A percentile compares a stretch with the other conserved stretches of the same genome.
phyloP scores from a whole-genome alignment of 2,113 vertebrate genomes.

The Oriolus oriolus region DNA sequence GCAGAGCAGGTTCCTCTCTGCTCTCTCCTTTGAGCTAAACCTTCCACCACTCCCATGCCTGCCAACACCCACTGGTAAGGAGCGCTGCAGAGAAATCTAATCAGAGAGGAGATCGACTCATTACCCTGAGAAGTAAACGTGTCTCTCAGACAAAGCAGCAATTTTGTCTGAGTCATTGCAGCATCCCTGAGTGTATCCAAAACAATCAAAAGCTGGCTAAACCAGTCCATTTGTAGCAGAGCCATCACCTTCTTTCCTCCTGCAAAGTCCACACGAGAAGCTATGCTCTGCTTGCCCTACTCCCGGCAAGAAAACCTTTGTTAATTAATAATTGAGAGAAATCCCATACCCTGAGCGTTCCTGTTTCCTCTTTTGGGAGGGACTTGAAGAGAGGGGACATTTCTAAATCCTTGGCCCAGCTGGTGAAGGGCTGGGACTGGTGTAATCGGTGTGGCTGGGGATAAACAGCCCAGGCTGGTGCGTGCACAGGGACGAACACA shows the following conservation, averaged over 20 bases:
- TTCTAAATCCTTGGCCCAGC: neutral
- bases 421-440: neutral
- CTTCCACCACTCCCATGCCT: constrained; percentile 47
- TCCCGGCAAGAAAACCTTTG: neutral
- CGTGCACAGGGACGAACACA: neutral
- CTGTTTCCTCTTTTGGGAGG: neutral
- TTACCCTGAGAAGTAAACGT: constrained; percentile 57
- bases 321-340: neutral
- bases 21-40: constrained; percentile 35
- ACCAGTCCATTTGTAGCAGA: constrained; percentile 57
- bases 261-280: neutral
- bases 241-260: constrained; percentile 45
- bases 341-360: neutral
- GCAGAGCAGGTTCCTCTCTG: constrained; percentile 28
- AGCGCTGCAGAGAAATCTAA: constrained; percentile 54
- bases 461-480: neutral
- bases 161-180: constrained; percentile 65
- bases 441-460: neutral
- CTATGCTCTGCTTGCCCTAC: neutral
- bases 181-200: constrained; percentile 59
- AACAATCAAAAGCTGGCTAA: constrained; percentile 61
- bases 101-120: constrained; percentile 43
- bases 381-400: neutral
- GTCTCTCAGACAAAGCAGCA: constrained; percentile 66
- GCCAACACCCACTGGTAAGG: constrained; percentile 50